Evolutionary conservation across 2,888 invertebrate genomes (phyloP), one percentile per base, ranked within the genome.

Genomic region (Cetonia aurata): DNA sequence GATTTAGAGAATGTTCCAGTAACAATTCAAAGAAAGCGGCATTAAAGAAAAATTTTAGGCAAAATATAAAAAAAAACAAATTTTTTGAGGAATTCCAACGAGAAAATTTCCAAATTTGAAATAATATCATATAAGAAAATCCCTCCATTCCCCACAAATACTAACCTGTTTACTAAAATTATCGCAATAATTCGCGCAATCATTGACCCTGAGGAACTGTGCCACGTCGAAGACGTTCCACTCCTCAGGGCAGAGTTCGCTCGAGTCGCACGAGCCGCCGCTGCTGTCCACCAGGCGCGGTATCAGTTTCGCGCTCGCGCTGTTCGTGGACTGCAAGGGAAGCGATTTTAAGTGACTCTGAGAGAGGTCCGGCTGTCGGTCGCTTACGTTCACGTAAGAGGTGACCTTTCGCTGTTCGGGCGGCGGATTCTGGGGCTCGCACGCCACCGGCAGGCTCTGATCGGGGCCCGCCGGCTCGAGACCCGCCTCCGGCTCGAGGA

Each of bases 181-280:
- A 77, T 89, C 88, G 79, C 91, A 91, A 81, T 92, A 91, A 9
- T 91, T 90, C 69, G 90, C 90, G 78, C 92, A 92, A 82, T 96
- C 96, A 83, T 97, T 97, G 52, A 94, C 92, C 57, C 93, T 90
- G 65, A 98, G 88, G 86, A 97, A 98, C 83, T 94, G 92, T 19
- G 93, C 93, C 8, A 97, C 97, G 82, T 97, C 96, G 75, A 89
- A 88, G 0, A 93, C 89, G 73, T 90, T 93, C 98, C 97, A 97
- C 72, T 89, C 88, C 46, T 88, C 87, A 9, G 93, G 92, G 86
- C 86, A 74, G 82, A 89, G 80, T 82, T 90, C 83, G 83, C 87
- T 82, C 81, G 83, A 77, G 83, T 88, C 87, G 60, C 88, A 84
- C 85, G 82, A 83, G 83, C 86, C 81, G 83, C 87, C 84, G 48